Evolutionary conservation across 2,113 vertebrate genomes (phyloP).

Genomic region (Ploceus nigricollis): DNA sequence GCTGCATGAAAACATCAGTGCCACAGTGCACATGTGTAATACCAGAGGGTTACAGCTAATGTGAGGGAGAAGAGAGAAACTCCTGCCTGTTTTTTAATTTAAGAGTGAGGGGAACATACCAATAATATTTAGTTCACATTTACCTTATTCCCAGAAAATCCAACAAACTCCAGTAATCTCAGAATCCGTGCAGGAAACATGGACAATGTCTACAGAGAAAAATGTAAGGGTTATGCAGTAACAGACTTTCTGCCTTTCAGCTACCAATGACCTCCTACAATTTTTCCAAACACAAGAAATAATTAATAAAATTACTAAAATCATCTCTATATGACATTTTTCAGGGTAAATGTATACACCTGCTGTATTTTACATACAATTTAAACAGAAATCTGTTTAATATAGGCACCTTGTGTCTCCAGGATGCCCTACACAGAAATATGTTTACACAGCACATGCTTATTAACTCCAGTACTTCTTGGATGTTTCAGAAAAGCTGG

Average conservation of each 20-base stretch:
- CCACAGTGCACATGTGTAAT: background rate
- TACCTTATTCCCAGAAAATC: constrained; percentile 98
- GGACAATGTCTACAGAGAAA: constrained; percentile 84
- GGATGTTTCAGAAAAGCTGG: background rate
- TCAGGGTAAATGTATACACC: background rate
- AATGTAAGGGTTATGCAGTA: background rate
- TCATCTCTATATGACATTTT: background rate
- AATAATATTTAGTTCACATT: background rate
- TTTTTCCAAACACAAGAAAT: background rate
- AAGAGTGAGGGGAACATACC: background rate
- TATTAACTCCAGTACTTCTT: background rate
- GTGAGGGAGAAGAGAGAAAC: background rate
- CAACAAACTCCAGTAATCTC: constrained; percentile 92
- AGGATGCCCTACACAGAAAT: background rate
- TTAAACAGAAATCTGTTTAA: background rate
- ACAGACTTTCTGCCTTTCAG: background rate
- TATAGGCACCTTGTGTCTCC: background rate
- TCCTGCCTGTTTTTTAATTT: background rate
- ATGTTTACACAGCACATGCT: background rate
- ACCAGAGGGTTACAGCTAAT: background rate
- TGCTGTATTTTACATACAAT: background rate
- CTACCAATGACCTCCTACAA: background rate
- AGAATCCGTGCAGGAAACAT: constrained; percentile 92
- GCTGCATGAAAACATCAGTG: background rate
- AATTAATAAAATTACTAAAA: background rate